These are phyloP conservation scores for Wiebesia pumilae DNA, from an alignment of 1,140 invertebrate genomes.

Conservation along the genomic window DNA sequence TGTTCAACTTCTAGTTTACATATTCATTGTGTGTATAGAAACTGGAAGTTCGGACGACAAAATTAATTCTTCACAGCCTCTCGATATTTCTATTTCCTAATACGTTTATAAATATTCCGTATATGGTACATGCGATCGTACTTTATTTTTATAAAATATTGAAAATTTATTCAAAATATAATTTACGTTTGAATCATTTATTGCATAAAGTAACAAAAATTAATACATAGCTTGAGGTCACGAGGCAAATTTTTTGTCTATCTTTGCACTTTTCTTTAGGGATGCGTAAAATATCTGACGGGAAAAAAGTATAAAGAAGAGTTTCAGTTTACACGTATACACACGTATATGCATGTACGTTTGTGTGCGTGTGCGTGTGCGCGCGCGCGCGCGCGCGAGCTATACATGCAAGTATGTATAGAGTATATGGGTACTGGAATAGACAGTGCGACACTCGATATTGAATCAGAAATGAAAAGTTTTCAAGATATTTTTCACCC, in stretches of 20 bases:
- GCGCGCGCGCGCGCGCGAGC: no score
- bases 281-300: neutral
- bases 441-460: constrained; percentile 15
- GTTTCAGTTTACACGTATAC: neutral
- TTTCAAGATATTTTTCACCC: constrained; percentile 30
- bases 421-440: neutral
- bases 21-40: no score
- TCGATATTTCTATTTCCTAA: no score
- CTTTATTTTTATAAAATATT: neutral
- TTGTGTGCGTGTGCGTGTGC: no score
- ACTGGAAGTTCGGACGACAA: no score
- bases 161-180: constrained; percentile 9
- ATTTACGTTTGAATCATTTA: neutral
- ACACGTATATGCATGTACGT: no score
- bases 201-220: neutral
- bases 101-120: no score
- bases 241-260: neutral
- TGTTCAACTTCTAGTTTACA: neutral
- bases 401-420: no score
- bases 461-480: constrained; percentile 39
- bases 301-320: neutral
- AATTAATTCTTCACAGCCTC: no score
- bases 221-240: neutral
- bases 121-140: no score
- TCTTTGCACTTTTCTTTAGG: no score